Base-by-base conservation (phyloP, 1,140 invertebrate species). In the Leptinotarsa defecta region DNA sequence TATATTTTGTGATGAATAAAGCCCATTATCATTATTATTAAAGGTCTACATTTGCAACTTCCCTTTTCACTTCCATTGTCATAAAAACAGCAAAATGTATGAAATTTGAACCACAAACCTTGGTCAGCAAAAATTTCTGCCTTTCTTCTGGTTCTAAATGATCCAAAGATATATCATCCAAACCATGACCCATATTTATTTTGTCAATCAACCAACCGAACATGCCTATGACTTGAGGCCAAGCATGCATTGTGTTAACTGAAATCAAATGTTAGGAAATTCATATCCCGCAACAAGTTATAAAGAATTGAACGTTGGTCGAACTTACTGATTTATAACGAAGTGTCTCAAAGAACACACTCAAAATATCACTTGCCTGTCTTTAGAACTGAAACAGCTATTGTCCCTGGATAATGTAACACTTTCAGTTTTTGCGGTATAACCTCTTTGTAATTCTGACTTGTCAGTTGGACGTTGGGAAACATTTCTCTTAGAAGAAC, bases 211-310 rank as follows among this genome's bases (percentile, higher is more conserved):
- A 43, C 76, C 76, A 77, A 5, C 19, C 52, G 17, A 73, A 65
- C 24, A 77, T 77, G 19, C 71, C 68, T 13, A 77, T 74, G 1
- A 77, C 76, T 63, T 77, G 71, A 5, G 76, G 76, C 76, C 76
- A 77, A 17, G 76, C 67, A 64, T 77, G 76, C 76, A 77, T 77
- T 34, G 76, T 77, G 27, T 77, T 77, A 15, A 77, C 76, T 77
- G 52, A 73, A 73, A 75, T 34, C 22, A 68, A 19, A 19, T 4
- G 63, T 70, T 69, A 48, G 5, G n/a, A 11, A 67, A 20, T 67
- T 67, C 0, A 67, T 43, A 11, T 43, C 2, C 34, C 0, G 34
- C 8, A 43, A 43, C 34, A 43, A 43, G 1, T 43, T 11, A 8
- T 43, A 43, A 43, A 43, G 34, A 43, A 43, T 43, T 43, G 24